phyloP scores from a whole-genome alignment of 2,797 vertebrate species.

The Notamacropus eugenii region DNA sequence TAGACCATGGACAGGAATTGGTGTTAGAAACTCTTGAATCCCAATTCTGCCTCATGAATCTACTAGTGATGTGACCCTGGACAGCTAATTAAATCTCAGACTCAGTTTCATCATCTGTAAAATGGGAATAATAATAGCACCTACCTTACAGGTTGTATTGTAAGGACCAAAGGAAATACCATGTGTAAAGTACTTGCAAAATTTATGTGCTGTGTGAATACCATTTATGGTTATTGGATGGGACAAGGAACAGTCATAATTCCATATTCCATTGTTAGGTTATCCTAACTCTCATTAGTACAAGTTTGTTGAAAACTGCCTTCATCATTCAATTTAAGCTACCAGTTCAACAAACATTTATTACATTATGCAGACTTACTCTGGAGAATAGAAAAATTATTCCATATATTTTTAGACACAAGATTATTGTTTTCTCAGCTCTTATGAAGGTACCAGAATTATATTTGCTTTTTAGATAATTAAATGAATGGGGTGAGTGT shows the following conservation, averaged over 20 bases:
- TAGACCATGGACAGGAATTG: neutral
- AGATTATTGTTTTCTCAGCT: neutral
- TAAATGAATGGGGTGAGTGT: neutral
- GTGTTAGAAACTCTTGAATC: neutral
- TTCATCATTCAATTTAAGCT: neutral
- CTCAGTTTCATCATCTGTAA: slow-evolving; percentile 31
- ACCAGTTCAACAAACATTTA: neutral
- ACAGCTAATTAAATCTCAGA: neutral
- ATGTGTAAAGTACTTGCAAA: neutral
- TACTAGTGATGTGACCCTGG: neutral
- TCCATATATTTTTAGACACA: neutral
- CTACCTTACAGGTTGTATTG: neutral
- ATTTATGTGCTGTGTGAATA: neutral
- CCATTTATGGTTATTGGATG: neutral
- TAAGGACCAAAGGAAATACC: neutral
- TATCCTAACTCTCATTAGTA: neutral
- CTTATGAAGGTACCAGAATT: neutral
- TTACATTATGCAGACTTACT: neutral
- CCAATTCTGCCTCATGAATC: slow-evolving; percentile 1
- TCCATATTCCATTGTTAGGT: neutral
- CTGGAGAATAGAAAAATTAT: neutral
- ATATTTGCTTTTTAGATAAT: slow-evolving; percentile 23
- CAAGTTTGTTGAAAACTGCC: neutral
- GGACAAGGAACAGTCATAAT: neutral
- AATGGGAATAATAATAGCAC: slow-evolving; percentile 48